phyloP scores from a whole-genome alignment of 2,797 vertebrate species.

The Lacerta agilis region DNA sequence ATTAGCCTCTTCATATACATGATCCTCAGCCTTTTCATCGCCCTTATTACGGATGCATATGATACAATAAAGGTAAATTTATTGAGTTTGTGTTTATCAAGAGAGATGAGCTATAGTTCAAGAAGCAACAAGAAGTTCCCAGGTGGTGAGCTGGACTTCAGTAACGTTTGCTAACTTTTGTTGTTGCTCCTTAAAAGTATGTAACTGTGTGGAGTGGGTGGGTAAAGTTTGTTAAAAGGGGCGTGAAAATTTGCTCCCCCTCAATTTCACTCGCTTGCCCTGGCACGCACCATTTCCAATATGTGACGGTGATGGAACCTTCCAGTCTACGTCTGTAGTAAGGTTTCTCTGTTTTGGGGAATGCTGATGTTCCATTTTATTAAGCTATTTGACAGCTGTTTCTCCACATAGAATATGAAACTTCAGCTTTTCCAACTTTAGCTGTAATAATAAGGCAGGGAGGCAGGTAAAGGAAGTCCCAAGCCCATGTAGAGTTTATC shows the following conservation, averaged over 20 bases:
- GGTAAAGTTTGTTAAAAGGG: background rate
- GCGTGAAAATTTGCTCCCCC: background rate
- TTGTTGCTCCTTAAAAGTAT: background rate
- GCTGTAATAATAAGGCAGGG: background rate
- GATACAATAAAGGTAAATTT: conserved; percentile 94
- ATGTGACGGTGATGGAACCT: background rate
- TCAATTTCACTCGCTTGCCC: background rate
- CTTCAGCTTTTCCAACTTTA: background rate
- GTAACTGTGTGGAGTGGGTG: background rate
- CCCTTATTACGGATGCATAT: conserved; percentile 95
- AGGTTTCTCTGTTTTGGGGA: background rate
- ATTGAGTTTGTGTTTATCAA: background rate
- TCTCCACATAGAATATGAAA: background rate
- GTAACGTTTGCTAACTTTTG: background rate
- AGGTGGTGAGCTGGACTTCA: background rate
- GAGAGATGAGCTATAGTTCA: background rate
- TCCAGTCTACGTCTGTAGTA: background rate
- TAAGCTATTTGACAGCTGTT: background rate
- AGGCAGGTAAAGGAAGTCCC: too few species aligned
- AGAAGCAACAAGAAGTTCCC: background rate
- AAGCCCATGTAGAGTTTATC: too few species aligned
- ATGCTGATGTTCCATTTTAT: background rate
- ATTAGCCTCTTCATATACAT: conserved; percentile 98
- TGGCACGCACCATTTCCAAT: background rate
- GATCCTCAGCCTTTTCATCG: conserved; percentile 97